These are phyloP conservation scores for Plectropomus leopardus DNA, from an alignment of 2,113 vertebrate genomes.

Conservation along the genomic window DNA sequence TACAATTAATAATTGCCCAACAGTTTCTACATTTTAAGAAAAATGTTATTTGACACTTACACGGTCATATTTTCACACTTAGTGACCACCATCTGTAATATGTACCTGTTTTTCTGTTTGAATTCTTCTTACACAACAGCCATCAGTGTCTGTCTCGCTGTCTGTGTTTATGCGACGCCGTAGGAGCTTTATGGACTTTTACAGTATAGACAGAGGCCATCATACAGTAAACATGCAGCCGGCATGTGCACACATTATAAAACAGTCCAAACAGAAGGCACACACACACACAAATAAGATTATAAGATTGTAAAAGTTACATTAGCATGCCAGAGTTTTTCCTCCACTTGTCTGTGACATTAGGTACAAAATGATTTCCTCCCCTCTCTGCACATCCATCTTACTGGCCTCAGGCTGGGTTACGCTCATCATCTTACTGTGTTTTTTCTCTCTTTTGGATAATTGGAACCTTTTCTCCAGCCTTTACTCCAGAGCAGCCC, in stretches of 20 bases:
- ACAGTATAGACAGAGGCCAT: constrained; percentile 1
- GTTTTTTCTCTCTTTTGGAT: constrained; percentile 55
- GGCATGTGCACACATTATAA: constrained; percentile 1
- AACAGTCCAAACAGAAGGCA: constrained; percentile 24
- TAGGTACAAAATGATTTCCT: constrained; percentile 30
- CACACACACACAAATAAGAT: constrained; percentile 3
- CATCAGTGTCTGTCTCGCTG: neutral
- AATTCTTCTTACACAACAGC: constrained; percentile 17
- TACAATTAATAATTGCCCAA: neutral
- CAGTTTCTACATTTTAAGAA: neutral
- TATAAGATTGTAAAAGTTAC: constrained; percentile 38
- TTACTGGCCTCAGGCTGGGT: constrained; percentile 51
- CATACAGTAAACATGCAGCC: neutral
- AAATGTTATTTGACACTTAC: neutral
- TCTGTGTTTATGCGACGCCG: neutral
- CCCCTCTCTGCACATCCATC: neutral
- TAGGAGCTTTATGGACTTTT: constrained; percentile 25
- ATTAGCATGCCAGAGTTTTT: constrained; percentile 12
- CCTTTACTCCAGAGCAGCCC: constrained; percentile 35
- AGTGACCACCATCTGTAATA: neutral
- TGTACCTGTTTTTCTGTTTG: neutral
- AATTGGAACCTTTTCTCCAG: constrained; percentile 73
- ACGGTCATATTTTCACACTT: neutral
- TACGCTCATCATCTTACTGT: constrained; percentile 44
- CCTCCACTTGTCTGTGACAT: constrained; percentile 20